Conservation (phyloP, 2,888 invertebrate genomes). For the Diarsia mendica region DNA sequence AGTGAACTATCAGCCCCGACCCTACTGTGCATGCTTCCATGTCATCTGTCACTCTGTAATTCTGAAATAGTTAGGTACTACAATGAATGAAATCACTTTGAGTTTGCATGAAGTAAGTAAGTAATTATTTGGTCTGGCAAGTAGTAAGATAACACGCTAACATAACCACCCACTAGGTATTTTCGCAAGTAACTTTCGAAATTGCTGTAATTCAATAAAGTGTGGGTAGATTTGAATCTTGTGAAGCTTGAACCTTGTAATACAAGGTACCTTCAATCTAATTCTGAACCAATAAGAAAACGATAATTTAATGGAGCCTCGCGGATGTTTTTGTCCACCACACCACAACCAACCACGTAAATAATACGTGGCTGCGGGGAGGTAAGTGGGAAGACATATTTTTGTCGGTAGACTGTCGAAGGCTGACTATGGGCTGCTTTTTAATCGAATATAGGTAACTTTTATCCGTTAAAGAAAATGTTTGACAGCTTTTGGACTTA, state of each 20-base stretch:
- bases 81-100: neutral
- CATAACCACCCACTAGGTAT: neutral
- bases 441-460: neutral
- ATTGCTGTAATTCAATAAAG: conserved; percentile 14
- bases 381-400: neutral
- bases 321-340: conserved; percentile 35
- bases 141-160: neutral
- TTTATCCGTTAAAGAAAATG: neutral
- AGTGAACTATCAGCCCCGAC: conserved; percentile 22
- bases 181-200: conserved; percentile 15
- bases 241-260: conserved; percentile 22
- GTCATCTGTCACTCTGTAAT: conserved; percentile 17
- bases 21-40: conserved; percentile 23
- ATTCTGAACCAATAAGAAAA: conserved; percentile 51
- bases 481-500: neutral
- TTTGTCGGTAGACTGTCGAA: neutral
- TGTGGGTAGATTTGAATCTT: conserved; percentile 25
- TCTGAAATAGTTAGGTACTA: neutral
- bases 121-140: neutral
- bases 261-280: conserved; percentile 26
- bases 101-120: neutral
- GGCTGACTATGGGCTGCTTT: neutral
- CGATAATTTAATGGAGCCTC: conserved; percentile 51
- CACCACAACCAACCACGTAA: too few relatives aligned
- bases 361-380: neutral